phyloP scores from a whole-genome alignment of 2,113 vertebrate species.

The Cyprinus carpio region DNA sequence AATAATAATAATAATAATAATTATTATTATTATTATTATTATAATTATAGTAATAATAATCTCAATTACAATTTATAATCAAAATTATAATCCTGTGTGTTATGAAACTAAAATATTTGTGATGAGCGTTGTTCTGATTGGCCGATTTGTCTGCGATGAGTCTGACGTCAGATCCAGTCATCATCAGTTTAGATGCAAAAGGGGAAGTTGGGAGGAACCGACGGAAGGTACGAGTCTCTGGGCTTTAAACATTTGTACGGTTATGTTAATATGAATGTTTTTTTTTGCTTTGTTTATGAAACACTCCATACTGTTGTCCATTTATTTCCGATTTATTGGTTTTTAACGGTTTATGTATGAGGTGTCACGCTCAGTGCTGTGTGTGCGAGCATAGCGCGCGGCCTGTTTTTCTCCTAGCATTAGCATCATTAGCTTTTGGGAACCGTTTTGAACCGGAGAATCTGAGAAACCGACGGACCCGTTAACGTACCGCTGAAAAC shows the following conservation, averaged over 20 bases:
- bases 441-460: not conserved
- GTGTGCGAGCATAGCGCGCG: constrained; percentile 1
- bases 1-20: not conserved
- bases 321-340: not conserved
- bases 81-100: not conserved
- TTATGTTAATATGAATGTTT: not conserved
- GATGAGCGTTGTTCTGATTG: constrained; percentile 58
- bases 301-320: too few relatives aligned
- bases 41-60: not conserved
- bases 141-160: constrained; percentile 52
- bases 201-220: constrained; percentile 73
- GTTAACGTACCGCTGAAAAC: not conserved
- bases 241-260: not conserved
- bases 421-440: constrained; percentile 29
- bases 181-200: constrained; percentile 69
- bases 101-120: not conserved
- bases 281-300: not conserved
- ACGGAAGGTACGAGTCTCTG: constrained; percentile 50
- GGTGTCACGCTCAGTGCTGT: not conserved
- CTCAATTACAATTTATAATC: too few relatives aligned
- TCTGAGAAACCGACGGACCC: not conserved
- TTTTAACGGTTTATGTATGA: not conserved
- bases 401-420: constrained; percentile 39
- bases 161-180: constrained; percentile 63
- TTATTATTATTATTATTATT: too few relatives aligned